phyloP scores from a whole-genome alignment of 2,113 vertebrate genomes.

The Strigops habroptila region DNA sequence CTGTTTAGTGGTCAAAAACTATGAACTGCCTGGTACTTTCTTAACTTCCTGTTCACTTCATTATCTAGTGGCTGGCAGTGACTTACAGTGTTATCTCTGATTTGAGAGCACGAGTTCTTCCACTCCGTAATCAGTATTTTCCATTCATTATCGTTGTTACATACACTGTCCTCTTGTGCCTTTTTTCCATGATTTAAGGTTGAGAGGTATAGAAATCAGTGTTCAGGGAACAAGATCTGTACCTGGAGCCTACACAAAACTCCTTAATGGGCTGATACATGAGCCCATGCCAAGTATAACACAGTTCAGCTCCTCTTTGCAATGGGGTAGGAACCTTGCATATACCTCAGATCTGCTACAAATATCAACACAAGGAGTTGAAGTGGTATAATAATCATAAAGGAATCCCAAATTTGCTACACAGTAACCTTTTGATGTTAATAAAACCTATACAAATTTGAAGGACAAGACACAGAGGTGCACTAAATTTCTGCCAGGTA shows the following conservation, averaged over 20 bases:
- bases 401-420: not conserved
- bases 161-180: not conserved
- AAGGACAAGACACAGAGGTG: not conserved
- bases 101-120: not conserved
- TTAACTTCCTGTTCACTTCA: not conserved
- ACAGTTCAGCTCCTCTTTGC: not conserved
- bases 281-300: not conserved
- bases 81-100: not conserved
- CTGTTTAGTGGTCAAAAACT: not conserved
- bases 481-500: not conserved
- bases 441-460: not conserved
- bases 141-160: not conserved
- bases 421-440: not conserved
- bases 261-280: not conserved
- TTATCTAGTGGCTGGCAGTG: not conserved
- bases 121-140: not conserved
- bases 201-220: not conserved
- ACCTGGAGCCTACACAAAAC: not conserved
- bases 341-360: not conserved
- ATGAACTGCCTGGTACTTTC: not conserved
- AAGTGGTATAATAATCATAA: not conserved
- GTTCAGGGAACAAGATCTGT: not conserved
- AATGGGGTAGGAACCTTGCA: not conserved
- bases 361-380: accelerated
- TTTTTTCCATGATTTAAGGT: not conserved